These are phyloP conservation scores for Ormia ochracea DNA, from an alignment of 2,888 invertebrate genomes.

Conservation along the genomic window DNA sequence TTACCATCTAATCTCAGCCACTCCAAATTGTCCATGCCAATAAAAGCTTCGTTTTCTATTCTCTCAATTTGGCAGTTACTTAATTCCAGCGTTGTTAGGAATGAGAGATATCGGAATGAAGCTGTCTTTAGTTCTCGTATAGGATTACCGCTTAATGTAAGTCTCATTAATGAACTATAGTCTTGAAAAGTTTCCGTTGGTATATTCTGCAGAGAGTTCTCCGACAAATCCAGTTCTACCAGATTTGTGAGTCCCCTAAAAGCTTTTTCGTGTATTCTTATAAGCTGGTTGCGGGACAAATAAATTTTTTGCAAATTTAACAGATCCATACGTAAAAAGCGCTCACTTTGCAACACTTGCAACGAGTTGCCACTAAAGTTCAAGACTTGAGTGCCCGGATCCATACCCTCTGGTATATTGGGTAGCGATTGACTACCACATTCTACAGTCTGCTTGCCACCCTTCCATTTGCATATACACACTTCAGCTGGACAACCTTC, in stretches of 20 bases:
- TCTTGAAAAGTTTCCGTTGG: conserved; percentile 88
- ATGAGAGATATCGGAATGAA: conserved; percentile 85
- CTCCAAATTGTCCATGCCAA: conserved; percentile 87
- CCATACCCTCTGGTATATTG: conserved; percentile 86
- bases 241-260: conserved; percentile 91
- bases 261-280: conserved; percentile 86
- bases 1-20: conserved; percentile 91
- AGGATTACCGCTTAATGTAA: conserved; percentile 88
- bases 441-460: conserved; percentile 93
- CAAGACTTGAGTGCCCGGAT: conserved; percentile 90
- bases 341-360: conserved; percentile 85
- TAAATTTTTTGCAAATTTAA: conserved; percentile 92
- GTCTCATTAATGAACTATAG: conserved; percentile 88
- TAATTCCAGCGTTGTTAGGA: conserved; percentile 88
- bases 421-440: conserved; percentile 88
- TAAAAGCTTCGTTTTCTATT: conserved; percentile 88
- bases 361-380: conserved; percentile 91
- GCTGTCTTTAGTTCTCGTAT: conserved; percentile 84
- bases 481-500: conserved; percentile 82
- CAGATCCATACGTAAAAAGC: conserved; percentile 86
- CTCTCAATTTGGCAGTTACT: conserved; percentile 87
- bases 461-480: conserved; percentile 94
- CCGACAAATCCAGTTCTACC: conserved; percentile 91
- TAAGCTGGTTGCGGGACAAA: conserved; percentile 86
- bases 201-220: conserved; percentile 86